Conservation (phyloP, 1,140 invertebrate species). For the Ceratina japonica region DNA sequence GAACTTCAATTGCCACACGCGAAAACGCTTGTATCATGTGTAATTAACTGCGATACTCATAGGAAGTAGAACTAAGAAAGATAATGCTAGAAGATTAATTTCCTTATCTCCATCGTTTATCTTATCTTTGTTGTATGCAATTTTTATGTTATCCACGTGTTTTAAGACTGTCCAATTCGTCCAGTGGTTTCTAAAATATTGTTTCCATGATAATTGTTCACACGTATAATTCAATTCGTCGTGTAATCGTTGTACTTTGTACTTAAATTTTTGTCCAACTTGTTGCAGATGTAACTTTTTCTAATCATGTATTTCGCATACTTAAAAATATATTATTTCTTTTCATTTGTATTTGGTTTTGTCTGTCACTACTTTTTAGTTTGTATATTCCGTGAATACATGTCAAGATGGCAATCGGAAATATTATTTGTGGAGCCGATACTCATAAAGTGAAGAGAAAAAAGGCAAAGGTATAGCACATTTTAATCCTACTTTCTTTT, state of each 20-base stretch:
- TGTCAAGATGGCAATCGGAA: conserved; percentile 76
- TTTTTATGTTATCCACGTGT: conserved; percentile 2
- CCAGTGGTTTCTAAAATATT: background rate
- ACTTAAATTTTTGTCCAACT: no score
- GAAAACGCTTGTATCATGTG: background rate
- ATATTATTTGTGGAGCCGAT: conserved; percentile 75
- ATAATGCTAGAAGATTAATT: conserved; percentile 15
- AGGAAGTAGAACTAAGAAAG: background rate
- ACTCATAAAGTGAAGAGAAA: conserved; percentile 76
- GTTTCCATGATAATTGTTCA: no score
- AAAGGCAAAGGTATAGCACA: conserved; percentile 74
- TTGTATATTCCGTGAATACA: conserved; percentile 60
- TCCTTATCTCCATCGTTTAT: conserved; percentile 47
- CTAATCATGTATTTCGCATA: no score
- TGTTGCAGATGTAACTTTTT: no score
- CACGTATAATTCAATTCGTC: no score
- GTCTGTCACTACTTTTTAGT: conserved; percentile 64
- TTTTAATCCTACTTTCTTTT: conserved; percentile 21
- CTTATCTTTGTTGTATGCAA: conserved; percentile 42
- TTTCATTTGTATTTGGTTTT: conserved; percentile 41
- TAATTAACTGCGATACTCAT: background rate
- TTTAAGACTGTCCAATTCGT: background rate
- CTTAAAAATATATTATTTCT: background rate
- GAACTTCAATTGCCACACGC: conserved; percentile 7
- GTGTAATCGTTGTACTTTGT: no score